A percentile compares a stretch with the other conserved stretches of the same genome.
Conservation (phyloP, 1,140 invertebrate genomes). For the Temnothorax longispinosus region DNA sequence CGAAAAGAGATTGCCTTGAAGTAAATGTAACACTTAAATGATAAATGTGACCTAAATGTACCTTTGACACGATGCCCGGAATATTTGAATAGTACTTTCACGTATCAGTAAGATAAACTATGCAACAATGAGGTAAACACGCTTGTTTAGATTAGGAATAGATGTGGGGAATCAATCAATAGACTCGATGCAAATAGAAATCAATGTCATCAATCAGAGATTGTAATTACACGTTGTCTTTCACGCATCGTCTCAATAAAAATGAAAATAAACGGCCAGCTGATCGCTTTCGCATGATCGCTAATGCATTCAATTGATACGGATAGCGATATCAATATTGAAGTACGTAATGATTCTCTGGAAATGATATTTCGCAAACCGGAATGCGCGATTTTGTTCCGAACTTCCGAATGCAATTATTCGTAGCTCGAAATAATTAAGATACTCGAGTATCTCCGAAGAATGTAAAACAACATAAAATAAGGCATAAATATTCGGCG, state of each 20-base stretch:
- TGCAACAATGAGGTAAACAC: neutral
- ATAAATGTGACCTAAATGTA: neutral
- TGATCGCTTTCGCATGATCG: neutral
- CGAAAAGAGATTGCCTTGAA: neutral
- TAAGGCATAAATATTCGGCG: neutral
- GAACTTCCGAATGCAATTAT: neutral
- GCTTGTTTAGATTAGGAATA: neutral
- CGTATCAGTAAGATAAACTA: neutral
- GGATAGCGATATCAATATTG: neutral
- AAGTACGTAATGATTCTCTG: neutral
- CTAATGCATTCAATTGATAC: neutral
- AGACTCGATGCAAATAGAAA: neutral
- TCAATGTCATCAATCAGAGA: neutral
- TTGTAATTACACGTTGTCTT: neutral
- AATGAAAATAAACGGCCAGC: neutral
- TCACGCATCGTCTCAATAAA: neutral
- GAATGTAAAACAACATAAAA: neutral
- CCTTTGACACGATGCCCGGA: no score
- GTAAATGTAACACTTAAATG: neutral
- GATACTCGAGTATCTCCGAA: neutral
- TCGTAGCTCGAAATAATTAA: neutral
- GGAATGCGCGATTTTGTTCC: neutral
- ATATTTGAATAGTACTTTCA: neutral
- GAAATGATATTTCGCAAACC: neutral
- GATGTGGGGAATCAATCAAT: neutral